A percentile compares a stretch with the other conserved stretches of the same genome.
Conservation (phyloP, 2,888 invertebrate species). For the Anorthoa munda region DNA sequence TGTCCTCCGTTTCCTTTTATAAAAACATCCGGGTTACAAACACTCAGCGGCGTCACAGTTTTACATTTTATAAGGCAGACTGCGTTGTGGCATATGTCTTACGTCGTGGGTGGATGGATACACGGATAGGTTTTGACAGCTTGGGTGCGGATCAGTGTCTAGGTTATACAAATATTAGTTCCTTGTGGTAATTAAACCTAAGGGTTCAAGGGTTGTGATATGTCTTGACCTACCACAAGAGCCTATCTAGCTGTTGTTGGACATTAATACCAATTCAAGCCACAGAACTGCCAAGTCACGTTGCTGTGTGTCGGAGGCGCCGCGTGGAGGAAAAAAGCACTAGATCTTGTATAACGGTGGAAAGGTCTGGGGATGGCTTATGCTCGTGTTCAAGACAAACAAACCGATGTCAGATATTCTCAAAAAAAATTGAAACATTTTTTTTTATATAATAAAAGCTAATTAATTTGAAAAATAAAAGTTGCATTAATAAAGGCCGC, state of each 20-base stretch:
- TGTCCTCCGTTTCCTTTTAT: slow-evolving; percentile 31
- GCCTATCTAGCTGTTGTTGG: neutral
- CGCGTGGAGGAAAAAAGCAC: too few relatives aligned
- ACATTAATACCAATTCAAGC: neutral
- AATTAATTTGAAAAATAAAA: too few relatives aligned
- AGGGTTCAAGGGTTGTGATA: neutral
- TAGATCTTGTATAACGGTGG: too few relatives aligned
- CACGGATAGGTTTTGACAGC: too few relatives aligned
- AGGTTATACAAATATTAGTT: neutral
- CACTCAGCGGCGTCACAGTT: slow-evolving; percentile 23
- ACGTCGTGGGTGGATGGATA: neutral
- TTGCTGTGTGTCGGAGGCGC: too few relatives aligned
- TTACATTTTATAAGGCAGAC: slow-evolving; percentile 5
- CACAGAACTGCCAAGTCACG: too few relatives aligned
- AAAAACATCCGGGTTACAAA: slow-evolving; percentile 32
- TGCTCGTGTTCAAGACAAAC: too few relatives aligned
- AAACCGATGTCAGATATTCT: too few relatives aligned
- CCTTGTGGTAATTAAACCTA: neutral
- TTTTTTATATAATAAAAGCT: too few relatives aligned
- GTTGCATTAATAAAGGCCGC: too few relatives aligned
- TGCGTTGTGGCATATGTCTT: neutral
- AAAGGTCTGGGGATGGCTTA: too few relatives aligned
- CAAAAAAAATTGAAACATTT: too few relatives aligned
- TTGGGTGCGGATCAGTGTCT: neutral
- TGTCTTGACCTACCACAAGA: neutral